Conservation (phyloP, 2,888 invertebrate species). For the Cryptosula pallasiana region DNA sequence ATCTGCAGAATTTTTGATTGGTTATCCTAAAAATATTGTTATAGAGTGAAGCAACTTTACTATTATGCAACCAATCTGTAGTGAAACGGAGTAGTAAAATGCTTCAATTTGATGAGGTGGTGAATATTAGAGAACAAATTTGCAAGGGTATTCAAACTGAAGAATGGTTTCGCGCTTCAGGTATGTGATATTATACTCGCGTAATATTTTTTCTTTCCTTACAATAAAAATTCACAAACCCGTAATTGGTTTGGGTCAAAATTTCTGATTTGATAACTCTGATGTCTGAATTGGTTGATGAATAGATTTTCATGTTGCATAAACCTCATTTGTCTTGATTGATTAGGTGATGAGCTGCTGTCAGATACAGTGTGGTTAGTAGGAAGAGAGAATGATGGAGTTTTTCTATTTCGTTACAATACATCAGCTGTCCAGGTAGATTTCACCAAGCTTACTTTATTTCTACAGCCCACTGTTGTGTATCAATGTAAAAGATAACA, state of each 20-base stretch:
- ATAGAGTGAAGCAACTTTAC: too few species aligned
- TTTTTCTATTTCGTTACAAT: conserved; percentile 4
- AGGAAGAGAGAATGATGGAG: not conserved
- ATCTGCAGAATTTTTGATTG: too few species aligned
- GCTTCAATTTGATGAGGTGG: conserved; percentile 5
- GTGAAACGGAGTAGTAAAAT: not conserved
- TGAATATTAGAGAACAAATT: not conserved
- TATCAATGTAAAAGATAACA: too few species aligned
- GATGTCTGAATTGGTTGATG: too few species aligned
- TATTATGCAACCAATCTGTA: too few species aligned
- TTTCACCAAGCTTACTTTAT: not conserved
- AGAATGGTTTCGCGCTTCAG: not conserved
- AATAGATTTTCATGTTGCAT: too few species aligned
- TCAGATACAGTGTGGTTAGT: not conserved
- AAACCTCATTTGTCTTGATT: not conserved
- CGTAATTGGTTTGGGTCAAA: too few species aligned
- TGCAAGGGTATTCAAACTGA: not conserved
- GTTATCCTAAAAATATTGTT: too few species aligned
- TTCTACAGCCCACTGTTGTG: too few species aligned
- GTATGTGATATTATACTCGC: not conserved
- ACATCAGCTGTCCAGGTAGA: not conserved
- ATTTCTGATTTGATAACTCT: too few species aligned
- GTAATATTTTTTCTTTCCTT: too few species aligned
- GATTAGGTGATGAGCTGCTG: not conserved
- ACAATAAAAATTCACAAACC: too few species aligned